phyloP scores from a whole-genome alignment of 2,797 vertebrate species.

The Argyrosomus regius region DNA sequence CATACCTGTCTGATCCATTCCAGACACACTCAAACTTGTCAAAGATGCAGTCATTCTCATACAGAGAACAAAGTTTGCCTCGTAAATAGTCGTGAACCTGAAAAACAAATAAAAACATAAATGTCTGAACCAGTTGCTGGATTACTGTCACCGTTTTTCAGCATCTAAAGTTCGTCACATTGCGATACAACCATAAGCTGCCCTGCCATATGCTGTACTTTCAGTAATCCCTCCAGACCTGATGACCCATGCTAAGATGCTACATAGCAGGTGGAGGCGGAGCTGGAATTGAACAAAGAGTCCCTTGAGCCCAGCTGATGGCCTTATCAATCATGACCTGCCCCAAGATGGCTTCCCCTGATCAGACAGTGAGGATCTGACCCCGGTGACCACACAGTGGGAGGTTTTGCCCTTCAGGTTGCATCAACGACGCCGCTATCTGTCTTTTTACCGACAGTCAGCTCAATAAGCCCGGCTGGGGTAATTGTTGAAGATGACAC shows the following conservation, averaged over 20 bases:
- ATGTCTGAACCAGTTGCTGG: background rate
- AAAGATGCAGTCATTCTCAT: slow-evolving; percentile 99
- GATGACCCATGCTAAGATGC: slow-evolving; percentile 65
- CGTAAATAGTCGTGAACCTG: slow-evolving; percentile 99
- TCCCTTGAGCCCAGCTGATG: slow-evolving; percentile 69
- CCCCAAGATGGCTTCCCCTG: slow-evolving; percentile 63
- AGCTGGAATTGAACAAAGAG: slow-evolving; percentile 55
- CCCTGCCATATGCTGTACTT: slow-evolving; percentile 66
- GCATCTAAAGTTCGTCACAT: slow-evolving; percentile 11
- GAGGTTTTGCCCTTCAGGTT: slow-evolving; percentile 73
- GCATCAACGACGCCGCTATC: slow-evolving; percentile 55
- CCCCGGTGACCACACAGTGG: slow-evolving; percentile 68
- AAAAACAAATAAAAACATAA: slow-evolving; percentile 26
- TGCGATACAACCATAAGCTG: slow-evolving; percentile 50
- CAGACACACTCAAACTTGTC: slow-evolving; percentile 99
- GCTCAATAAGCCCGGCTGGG: slow-evolving; percentile 68
- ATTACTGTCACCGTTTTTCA: slow-evolving; percentile 4
- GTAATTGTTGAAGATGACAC: slow-evolving; percentile 65
- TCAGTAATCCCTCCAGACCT: slow-evolving; percentile 70
- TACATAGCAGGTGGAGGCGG: slow-evolving; percentile 63
- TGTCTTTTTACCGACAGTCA: slow-evolving; percentile 60
- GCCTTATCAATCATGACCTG: slow-evolving; percentile 76
- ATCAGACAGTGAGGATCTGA: slow-evolving; percentile 70
- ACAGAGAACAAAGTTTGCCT: slow-evolving; percentile 97
- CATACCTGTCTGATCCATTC: slow-evolving; percentile 99